These are phyloP conservation scores for Siderastrea radians DNA, from an alignment of 92 coral and sea anemone genomes.

Conservation along the genomic window DNA sequence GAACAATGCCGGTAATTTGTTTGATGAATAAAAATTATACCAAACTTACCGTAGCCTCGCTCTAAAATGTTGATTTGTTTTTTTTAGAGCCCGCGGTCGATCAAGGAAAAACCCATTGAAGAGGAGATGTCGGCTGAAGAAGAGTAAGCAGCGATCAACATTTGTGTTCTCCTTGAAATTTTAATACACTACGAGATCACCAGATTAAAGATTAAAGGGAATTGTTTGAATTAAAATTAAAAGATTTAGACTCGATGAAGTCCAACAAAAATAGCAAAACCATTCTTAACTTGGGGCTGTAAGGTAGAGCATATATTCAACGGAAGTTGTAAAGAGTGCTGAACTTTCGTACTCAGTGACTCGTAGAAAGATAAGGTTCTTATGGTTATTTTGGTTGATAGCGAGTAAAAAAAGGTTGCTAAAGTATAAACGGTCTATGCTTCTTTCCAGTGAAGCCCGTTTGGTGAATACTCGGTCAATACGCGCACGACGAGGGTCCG, in stretches of 20 bases:
- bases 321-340: no score
- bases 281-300: no score
- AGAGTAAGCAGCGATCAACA: slow-evolving; percentile 15
- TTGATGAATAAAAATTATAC: background rate
- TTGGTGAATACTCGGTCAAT: slow-evolving; percentile 70
- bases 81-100: slow-evolving; percentile 6
- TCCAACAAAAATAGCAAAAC: no score
- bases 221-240: no score
- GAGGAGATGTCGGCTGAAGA: slow-evolving; percentile 1
- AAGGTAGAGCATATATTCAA: no score
- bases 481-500: slow-evolving; percentile 87
- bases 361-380: no score
- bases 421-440: background rate
- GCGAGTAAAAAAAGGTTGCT: background rate
- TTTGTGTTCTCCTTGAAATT: background rate
- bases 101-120: background rate
- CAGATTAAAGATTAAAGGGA: no score
- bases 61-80: background rate
- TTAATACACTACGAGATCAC: no score
- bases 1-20: slow-evolving; percentile 44
- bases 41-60: background rate
- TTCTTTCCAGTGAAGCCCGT: slow-evolving; percentile 67
- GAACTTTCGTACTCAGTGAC: no score
- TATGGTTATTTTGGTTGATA: background rate
- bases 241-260: no score